These are phyloP conservation scores for Pitta sordida DNA, from an alignment of 2,113 vertebrate species.

Conservation along the genomic window DNA sequence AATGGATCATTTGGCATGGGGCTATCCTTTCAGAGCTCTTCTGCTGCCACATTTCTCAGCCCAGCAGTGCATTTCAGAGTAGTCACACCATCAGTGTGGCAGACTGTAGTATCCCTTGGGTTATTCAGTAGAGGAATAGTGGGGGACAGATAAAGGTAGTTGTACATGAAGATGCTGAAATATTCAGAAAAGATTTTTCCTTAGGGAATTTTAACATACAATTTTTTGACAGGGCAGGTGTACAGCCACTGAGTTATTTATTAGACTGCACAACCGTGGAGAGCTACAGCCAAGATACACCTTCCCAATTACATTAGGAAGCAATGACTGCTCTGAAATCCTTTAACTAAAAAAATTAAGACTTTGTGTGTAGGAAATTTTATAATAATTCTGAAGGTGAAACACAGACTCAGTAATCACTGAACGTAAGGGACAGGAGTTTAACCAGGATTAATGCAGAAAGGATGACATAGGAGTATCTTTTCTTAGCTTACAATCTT, in stretches of 20 bases:
- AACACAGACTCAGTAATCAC: background rate
- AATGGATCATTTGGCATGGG: background rate
- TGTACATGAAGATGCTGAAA: constrained; percentile 22
- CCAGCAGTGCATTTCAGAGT: background rate
- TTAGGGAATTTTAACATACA: background rate
- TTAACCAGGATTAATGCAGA: background rate
- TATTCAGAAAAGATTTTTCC: constrained; percentile 42
- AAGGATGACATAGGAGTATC: background rate
- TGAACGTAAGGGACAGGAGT: background rate
- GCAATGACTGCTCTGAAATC: background rate
- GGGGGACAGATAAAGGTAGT: background rate
- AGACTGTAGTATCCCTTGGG: background rate
- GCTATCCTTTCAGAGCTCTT: background rate
- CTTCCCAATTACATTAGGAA: constrained; percentile 9
- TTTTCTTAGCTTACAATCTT: background rate
- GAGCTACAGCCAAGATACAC: background rate
- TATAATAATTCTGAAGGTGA: background rate
- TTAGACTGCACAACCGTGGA: constrained; percentile 7
- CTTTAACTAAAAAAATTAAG: background rate
- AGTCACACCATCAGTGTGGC: background rate
- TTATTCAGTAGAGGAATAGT: background rate
- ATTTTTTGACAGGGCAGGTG: constrained; percentile 23
- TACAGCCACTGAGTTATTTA: constrained; percentile 33
- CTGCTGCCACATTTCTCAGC: background rate
- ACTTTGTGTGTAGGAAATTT: background rate